Percentiles rank a stretch among this genome's conserved stretches.
These are phyloP conservation scores for Propithecus perrieri DNA, from an alignment of 2,797 vertebrate species.

Conservation along the genomic window DNA sequence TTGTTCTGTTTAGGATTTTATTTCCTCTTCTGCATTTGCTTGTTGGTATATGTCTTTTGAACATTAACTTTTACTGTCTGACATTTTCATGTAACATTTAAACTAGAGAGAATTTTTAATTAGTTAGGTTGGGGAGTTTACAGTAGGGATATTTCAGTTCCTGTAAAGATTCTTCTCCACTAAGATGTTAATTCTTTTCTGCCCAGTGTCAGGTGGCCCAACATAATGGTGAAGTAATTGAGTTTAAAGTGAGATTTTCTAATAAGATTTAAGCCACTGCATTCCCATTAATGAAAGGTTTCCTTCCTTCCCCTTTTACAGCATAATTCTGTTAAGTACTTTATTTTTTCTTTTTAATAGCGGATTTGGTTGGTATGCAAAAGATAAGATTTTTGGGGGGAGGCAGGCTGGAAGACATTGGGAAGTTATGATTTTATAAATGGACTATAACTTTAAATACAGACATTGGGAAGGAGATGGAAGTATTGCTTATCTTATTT, in stretches of 20 bases:
- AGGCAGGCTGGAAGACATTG: not conserved
- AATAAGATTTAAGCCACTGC: conserved; percentile 40
- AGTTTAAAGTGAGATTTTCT: conserved; percentile 59
- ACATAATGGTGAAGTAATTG: conserved; percentile 59
- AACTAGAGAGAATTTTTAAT: conserved; percentile 62
- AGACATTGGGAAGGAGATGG: not conserved
- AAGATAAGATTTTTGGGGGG: not conserved
- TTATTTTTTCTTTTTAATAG: not conserved
- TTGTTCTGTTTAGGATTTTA: conserved; percentile 41
- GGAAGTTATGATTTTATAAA: not conserved
- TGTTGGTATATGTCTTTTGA: conserved; percentile 49
- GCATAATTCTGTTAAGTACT: not conserved
- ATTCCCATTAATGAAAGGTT: conserved; percentile 52
- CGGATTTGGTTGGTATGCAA: not conserved
- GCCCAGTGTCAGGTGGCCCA: conserved; percentile 43
- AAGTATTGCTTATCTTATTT: not conserved
- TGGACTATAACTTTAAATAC: not conserved
- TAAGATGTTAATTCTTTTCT: conserved; percentile 42
- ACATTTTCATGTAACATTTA: conserved; percentile 61
- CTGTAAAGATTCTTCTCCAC: conserved; percentile 46
- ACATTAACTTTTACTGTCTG: conserved; percentile 53
- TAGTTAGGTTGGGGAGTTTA: conserved; percentile 59
- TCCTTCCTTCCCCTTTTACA: not conserved
- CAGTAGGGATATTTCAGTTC: conserved; percentile 48
- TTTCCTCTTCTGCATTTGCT: conserved; percentile 28